Conservation (phyloP, 2,113 vertebrate species). For the Chloebia gouldiae region DNA sequence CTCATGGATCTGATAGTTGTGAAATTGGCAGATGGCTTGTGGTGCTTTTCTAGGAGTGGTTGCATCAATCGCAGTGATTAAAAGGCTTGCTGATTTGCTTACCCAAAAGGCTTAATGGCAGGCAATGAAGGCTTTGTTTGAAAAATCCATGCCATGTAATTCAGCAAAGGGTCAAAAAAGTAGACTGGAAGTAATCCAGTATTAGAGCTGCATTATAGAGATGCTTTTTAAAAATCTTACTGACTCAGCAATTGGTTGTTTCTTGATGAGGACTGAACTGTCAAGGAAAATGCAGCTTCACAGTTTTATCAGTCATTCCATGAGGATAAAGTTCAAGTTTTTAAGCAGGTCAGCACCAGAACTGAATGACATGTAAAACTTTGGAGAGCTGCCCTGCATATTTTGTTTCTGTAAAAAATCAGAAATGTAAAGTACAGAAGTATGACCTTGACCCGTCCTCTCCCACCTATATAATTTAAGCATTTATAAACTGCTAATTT, state of each 20-base stretch:
- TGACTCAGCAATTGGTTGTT: slow-evolving; percentile 53
- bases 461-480: background rate
- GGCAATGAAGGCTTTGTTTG: slow-evolving; percentile 61
- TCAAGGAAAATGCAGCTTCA: slow-evolving; percentile 40
- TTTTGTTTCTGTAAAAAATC: background rate
- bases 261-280: slow-evolving; percentile 47
- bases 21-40: slow-evolving; percentile 62
- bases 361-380: background rate
- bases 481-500: background rate
- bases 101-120: slow-evolving; percentile 67
- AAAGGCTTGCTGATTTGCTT: slow-evolving; percentile 72
- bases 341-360: slow-evolving; percentile 12
- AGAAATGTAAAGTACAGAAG: background rate
- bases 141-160: slow-evolving; percentile 58
- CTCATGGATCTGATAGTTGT: slow-evolving; percentile 43
- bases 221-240: slow-evolving; percentile 49
- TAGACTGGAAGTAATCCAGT: slow-evolving; percentile 57
- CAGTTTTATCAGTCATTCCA: background rate
- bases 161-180: slow-evolving; percentile 58
- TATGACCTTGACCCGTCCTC: background rate
- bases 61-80: slow-evolving; percentile 61
- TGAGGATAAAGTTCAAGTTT: slow-evolving; percentile 4
- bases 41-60: slow-evolving; percentile 59
- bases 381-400: slow-evolving; percentile 18
- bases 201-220: slow-evolving; percentile 39